Base-by-base conservation (phyloP, 2,888 invertebrate species). In the Prosapia bicincta region DNA sequence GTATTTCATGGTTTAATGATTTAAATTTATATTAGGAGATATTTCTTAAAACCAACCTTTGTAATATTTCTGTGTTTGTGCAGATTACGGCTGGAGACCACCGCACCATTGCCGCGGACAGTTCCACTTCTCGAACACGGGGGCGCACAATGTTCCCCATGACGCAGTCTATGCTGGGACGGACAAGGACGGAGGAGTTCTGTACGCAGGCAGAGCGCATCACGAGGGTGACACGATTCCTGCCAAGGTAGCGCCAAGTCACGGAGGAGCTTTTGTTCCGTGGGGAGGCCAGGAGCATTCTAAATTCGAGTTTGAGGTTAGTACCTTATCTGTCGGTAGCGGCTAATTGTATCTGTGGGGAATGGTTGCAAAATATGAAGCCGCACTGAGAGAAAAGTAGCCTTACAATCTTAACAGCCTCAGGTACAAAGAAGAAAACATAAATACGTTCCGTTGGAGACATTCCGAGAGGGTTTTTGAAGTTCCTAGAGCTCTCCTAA, bases 101-200 rank as follows among this genome's bases (percentile, higher is more conserved):
- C 54, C 54, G 0, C 54, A 54, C 54, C 20, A 20, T 20, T 54
- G 54, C 20, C 54, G 54, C 20, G 54, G 54, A 3, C n/a, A 54
- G 20, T 54, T 20, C 54, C 54, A 54, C 10, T 54, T 54, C 13
- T 2, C 3, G 2, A n/a, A 20, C n/a, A 20, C 20, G 9, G 54
- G 20, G 3, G 3, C 5, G 20, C 54, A 20, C 7, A 20, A 20
- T 20, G 20, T 89, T 30, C 89, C 89, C 65, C 81, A 83, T 7
- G 86, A 85, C 0, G 89, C 90, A 0, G 86, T 91, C 0, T 81
- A 81, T 7, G 90, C 89, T 69, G 94, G 94, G 26, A 87, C 87
- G 0, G 94, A 94, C 81, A 84, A 84, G 10, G 93, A 93, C 80
- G 93, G 93, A 0, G 86, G 88, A 1, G 86, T 88, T 73, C 92